These are phyloP conservation scores for Aphidius colemani DNA, from an alignment of 2,888 invertebrate genomes.

Conservation along the genomic window DNA sequence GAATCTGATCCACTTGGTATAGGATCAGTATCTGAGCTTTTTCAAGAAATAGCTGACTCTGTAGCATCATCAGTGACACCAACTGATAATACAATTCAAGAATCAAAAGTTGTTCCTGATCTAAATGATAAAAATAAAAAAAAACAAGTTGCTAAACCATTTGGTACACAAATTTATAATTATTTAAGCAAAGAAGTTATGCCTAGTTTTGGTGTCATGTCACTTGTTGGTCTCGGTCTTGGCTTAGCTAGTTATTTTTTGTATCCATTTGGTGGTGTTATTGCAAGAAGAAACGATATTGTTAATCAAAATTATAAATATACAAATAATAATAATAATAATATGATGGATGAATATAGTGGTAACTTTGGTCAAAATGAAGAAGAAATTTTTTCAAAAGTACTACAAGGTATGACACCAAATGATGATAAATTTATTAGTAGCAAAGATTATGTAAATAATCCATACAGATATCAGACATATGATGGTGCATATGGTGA, in stretches of 20 bases:
- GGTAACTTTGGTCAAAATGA: constrained; percentile 73
- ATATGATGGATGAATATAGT: constrained; percentile 69
- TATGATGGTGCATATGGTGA: constrained; percentile 52
- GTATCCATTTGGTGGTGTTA: constrained; percentile 73
- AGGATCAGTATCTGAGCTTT: constrained; percentile 22
- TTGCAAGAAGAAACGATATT: constrained; percentile 69
- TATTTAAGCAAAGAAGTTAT: constrained; percentile 79
- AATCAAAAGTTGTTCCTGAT: constrained; percentile 58
- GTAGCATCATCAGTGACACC: constrained; percentile 24
- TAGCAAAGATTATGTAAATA: constrained; percentile 39
- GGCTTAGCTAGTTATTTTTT: constrained; percentile 78
- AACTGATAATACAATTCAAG: constrained; percentile 47
- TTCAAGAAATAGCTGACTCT: constrained; percentile 31
- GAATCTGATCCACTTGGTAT: constrained; percentile 28
- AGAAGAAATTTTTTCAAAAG: constrained; percentile 77
- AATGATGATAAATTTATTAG: constrained; percentile 36
- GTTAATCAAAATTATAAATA: constrained; percentile 65
- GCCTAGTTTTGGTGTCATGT: constrained; percentile 79
- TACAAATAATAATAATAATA: constrained; percentile 1
- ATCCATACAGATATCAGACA: constrained; percentile 49
- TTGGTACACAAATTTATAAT: constrained; percentile 76
- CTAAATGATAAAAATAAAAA: constrained; percentile 65
- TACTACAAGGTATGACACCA: constrained; percentile 71
- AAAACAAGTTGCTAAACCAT: constrained; percentile 63
- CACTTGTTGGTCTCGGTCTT: constrained; percentile 73